Evolutionary conservation across 2,888 invertebrate genomes (phyloP).

Genomic region (Napeogenes sylphis): DNA sequence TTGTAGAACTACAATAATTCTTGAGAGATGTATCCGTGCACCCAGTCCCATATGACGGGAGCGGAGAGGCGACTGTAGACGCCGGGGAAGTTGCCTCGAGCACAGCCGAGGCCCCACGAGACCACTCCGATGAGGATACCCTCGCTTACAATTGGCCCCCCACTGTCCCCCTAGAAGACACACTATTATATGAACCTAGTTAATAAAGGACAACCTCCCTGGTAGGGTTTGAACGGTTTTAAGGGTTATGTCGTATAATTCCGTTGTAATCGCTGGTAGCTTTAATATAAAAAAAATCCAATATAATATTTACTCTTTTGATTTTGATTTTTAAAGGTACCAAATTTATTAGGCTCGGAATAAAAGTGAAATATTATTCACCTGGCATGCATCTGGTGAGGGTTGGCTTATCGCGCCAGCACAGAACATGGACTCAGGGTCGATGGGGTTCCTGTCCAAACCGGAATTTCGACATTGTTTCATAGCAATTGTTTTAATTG

Average conservation of each 20-base stretch:
- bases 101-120: constrained; percentile 72
- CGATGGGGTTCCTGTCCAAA: constrained; percentile 59
- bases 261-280: too few relatives aligned
- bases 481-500: constrained; percentile 65
- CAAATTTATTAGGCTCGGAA: neutral
- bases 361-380: constrained; percentile 30
- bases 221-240: too few relatives aligned
- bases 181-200: too few relatives aligned
- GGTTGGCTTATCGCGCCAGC: constrained; percentile 69
- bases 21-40: constrained; percentile 49
- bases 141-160: constrained; percentile 69
- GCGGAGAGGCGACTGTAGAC: constrained; percentile 67
- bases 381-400: constrained; percentile 76
- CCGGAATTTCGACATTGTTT: constrained; percentile 65
- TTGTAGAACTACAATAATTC: constrained; percentile 33
- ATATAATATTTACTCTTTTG: too few relatives aligned
- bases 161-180: constrained; percentile 65
- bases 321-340: too few relatives aligned
- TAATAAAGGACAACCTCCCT: too few relatives aligned
- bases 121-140: constrained; percentile 70
- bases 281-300: too few relatives aligned
- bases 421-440: constrained; percentile 73
- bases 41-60: constrained; percentile 62
- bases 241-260: too few relatives aligned
- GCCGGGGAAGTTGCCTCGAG: constrained; percentile 72